A percentile compares a stretch with the other conserved stretches of the same genome.
Evolutionary conservation across 2,113 vertebrate genomes (phyloP).

Genomic region (Gorsachius goisagi): DNA sequence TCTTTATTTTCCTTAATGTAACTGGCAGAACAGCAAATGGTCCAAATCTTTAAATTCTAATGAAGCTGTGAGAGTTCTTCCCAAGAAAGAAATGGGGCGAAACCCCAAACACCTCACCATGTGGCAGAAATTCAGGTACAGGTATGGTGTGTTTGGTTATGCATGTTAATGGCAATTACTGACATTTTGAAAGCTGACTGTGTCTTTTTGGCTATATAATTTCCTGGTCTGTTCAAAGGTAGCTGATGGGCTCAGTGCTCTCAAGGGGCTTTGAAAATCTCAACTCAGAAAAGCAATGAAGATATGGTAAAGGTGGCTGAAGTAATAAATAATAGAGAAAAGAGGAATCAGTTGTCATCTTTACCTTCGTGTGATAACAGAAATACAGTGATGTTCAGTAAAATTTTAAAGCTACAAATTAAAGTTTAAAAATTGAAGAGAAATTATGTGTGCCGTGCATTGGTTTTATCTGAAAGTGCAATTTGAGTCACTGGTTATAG

Average conservation of each 20-base stretch:
- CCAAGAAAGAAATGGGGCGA: background rate
- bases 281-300: background rate
- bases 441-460: background rate
- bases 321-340: background rate
- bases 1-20: background rate
- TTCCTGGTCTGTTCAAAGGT: background rate
- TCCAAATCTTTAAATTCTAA: background rate
- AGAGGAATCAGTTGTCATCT: background rate
- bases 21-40: background rate
- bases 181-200: background rate
- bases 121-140: background rate
- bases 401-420: background rate
- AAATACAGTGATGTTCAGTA: background rate
- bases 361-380: background rate
- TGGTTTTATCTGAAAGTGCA: background rate
- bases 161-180: background rate
- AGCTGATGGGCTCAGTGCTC: background rate
- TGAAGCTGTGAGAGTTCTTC: background rate
- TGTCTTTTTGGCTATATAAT: background rate
- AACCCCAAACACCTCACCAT: background rate
- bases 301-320: background rate
- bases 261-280: background rate
- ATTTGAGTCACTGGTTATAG: background rate
- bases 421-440: background rate
- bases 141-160: background rate